Base-by-base conservation (phyloP, 35 echinoderm and acorn worm genomes). In the Ophiothrix spiculata region DNA sequence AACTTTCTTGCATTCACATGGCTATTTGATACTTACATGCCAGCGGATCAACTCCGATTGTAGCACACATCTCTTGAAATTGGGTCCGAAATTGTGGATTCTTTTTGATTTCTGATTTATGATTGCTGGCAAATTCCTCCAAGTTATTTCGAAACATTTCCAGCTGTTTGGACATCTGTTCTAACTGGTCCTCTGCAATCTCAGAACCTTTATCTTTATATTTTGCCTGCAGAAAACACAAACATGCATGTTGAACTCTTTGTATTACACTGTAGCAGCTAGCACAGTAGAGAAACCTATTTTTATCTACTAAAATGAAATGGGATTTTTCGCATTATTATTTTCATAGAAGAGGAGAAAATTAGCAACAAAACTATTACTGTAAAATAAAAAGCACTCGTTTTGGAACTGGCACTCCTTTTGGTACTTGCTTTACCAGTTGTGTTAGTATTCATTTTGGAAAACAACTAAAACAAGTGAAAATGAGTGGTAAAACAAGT, bases 21-120 rank as follows among this genome's bases (percentile, higher is more conserved):
- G 42, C 8, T 28, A 11, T 76, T 76, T 76, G 56, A 4, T 41
- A 87, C 94, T 87, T 75, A 97, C 94, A 98, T 40, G 95, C 95
- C 23, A 98, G 69, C 2, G 95, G 96, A 79, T 99, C 96, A 6
- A 99, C 96, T n/a, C 95, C 96, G 37, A 99, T 99, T 1, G 92
- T 99, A 38, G 96, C 96, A 89, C 92, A 94, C 92, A 94, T 94
- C 32, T 94, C 92, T 45, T 99, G 92, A 46, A 99, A 99, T 64
- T 99, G 96, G 36, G 77, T 91, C 36, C 96, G 81, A 38, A 99
- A 99, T 60, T 94, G 88, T 38, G 95, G 95, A 83, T 98, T 98
- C 79, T 93, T 93, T 29, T 86, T 86, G 40, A 98, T 98, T 39
- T 98, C 95, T 38, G 87, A 87, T 56, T 91, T 98, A 74, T 98